Conservation (phyloP, 2,797 vertebrate genomes). For the Anguilla anguilla region DNA sequence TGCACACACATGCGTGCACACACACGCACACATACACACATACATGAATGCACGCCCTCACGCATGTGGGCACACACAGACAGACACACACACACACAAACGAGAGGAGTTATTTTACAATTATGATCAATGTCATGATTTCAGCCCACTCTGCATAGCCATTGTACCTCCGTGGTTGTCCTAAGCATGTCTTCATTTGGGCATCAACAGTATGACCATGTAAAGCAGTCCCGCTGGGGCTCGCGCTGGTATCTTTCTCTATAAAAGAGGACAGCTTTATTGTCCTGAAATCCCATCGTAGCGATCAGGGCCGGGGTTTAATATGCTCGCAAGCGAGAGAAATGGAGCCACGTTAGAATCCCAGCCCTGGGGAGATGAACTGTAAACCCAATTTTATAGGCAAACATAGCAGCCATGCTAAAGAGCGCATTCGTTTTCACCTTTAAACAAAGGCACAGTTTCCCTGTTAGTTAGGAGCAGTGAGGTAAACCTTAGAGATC, state of each 20-base stretch:
- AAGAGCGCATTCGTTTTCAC: slow-evolving; percentile 18
- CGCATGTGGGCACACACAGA: too few relatives aligned
- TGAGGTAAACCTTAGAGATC: neutral
- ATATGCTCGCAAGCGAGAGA: slow-evolving; percentile 19
- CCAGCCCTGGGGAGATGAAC: slow-evolving; percentile 17
- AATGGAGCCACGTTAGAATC: slow-evolving; percentile 9
- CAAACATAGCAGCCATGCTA: neutral
- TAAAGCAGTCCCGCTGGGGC: neutral
- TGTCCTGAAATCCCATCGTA: slow-evolving; percentile 25
- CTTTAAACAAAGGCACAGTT: slow-evolving; percentile 20
- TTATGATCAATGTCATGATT: neutral
- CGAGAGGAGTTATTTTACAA: neutral
- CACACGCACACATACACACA: too few relatives aligned
- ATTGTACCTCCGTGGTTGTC: neutral
- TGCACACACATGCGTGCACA: too few relatives aligned
- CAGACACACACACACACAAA: neutral
- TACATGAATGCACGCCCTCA: too few relatives aligned
- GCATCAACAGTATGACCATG: neutral
- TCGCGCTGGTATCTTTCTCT: slow-evolving; percentile 2
- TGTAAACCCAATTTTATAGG: slow-evolving; percentile 19
- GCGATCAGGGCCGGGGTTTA: slow-evolving; percentile 12
- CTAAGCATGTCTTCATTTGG: neutral
- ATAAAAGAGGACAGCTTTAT: slow-evolving; percentile 25
- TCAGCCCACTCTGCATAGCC: neutral
- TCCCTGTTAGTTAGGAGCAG: neutral